Percentiles rank a stretch among this genome's conserved stretches.
phyloP scores from a whole-genome alignment of 2,113 vertebrate species.

The Lipotes vexillifer region DNA sequence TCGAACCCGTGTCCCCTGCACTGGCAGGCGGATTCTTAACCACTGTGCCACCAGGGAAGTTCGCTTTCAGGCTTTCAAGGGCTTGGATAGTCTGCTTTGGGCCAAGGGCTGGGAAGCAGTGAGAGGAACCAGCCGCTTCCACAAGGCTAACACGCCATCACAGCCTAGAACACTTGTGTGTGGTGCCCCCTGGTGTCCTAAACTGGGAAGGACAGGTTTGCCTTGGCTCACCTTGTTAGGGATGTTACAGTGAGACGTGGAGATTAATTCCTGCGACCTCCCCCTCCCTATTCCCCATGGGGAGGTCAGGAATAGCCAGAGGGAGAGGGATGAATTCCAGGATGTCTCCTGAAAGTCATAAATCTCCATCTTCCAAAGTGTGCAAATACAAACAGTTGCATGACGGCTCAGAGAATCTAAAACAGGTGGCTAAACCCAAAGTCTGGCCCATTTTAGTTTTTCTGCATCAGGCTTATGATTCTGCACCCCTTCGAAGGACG shows the following conservation, averaged over 20 bases:
- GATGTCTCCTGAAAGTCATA: neutral
- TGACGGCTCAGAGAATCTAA: neutral
- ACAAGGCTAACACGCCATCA: neutral
- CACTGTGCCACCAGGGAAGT: too few relatives aligned
- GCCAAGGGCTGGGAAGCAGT: neutral
- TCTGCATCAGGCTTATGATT: neutral
- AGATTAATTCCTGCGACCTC: neutral
- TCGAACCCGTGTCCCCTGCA: too few relatives aligned
- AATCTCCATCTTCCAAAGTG: neutral
- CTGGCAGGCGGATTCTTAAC: too few relatives aligned
- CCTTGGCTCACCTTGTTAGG: neutral
- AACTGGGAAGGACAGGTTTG: neutral
- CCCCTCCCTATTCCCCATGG: neutral
- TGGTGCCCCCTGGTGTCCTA: slow-evolving; percentile 50
- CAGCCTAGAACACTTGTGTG: neutral
- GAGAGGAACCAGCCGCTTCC: neutral
- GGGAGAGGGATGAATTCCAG: neutral
- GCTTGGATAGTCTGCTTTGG: neutral
- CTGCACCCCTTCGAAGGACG: neutral
- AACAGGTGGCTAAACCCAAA: neutral
- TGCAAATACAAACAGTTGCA: neutral
- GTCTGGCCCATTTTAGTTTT: slow-evolving; percentile 12
- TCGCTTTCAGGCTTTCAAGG: neutral
- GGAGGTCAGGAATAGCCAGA: neutral
- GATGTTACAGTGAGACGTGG: neutral